Base-by-base conservation (phyloP, 2,113 vertebrate genomes). In the Psammodynastes pulverulentus region DNA sequence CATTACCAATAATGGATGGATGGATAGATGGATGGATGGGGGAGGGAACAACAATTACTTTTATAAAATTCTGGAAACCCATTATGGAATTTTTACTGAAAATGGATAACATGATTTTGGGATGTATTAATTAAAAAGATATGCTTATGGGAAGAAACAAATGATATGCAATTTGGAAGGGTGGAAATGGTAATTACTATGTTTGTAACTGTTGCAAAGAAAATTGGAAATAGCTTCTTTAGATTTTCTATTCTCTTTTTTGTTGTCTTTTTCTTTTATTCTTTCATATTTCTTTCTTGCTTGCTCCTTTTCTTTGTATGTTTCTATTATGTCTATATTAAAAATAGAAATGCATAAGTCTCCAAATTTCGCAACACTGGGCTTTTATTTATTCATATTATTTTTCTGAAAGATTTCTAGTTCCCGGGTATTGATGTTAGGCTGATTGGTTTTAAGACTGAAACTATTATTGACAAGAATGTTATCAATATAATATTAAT, bases 401-500 rank as follows among this genome's bases (percentile, higher is more conserved):
- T 24, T n/a, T 19, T 84, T 13, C 56, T 67, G 12, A 15, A 13
- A 43, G 46, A 7, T 9, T 87, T 34, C 46, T 24, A 17, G 23
- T 52, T n/a, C n/a, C n/a, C n/a, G n/a, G n/a, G n/a, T n/a, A n/a
- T n/a, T n/a, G n/a, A n/a, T n/a, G n/a, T n/a, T n/a, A n/a, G n/a
- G n/a, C n/a, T n/a, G n/a, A n/a, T n/a, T n/a, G n/a, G n/a, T n/a
- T n/a, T n/a, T n/a, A n/a, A n/a, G n/a, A n/a, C n/a, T n/a, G n/a
- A n/a, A n/a, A n/a, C n/a, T n/a, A 94, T 94, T 91, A 96, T 97
- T 97, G 97, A 96, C 97, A 97, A 97, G 96, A 97, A 97, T 93
- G 97, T 96, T 97, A 97, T 97, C 97, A 96, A 97, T 97, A 96
- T 95, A 96, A 96, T 96, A 96, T 96, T 96, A 97, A 97, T 97